A percentile compares a stretch with the other conserved stretches of the same genome.
Evolutionary conservation across 2,113 vertebrate genomes (phyloP).

Genomic region (Melanostigma gelatinosum): DNA sequence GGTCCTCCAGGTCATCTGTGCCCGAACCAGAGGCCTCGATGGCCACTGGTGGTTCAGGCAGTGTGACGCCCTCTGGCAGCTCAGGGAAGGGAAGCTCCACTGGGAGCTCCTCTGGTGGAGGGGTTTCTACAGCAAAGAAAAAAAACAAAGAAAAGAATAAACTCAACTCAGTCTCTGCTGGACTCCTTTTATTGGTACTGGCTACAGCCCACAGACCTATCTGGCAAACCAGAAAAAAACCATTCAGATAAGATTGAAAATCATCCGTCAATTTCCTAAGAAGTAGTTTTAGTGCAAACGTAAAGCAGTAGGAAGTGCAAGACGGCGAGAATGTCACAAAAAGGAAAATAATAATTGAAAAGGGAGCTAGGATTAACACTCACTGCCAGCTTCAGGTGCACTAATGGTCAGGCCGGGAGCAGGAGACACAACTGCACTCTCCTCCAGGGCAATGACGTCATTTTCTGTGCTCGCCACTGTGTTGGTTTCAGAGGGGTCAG

Average conservation of each 20-base stretch:
- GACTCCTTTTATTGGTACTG: slow-evolving; percentile 1
- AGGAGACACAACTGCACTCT: slow-evolving; percentile 49
- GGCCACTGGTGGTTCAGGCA: slow-evolving; percentile 60
- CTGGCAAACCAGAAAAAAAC: not conserved
- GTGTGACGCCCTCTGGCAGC: slow-evolving; percentile 17
- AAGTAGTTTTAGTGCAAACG: not conserved
- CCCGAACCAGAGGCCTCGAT: slow-evolving; percentile 70
- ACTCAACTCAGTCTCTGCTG: not conserved
- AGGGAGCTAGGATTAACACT: slow-evolving; percentile 28
- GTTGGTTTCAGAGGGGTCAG: slow-evolving; percentile 43
- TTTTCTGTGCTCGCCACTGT: slow-evolving; percentile 34
- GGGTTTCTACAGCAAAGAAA: slow-evolving; percentile 24
- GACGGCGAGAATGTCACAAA: not conserved
- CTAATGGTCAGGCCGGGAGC: slow-evolving; percentile 6
- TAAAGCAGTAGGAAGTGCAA: not conserved
- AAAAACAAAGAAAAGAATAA: slow-evolving; percentile 45
- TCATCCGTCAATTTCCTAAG: not conserved
- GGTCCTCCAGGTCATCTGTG: slow-evolving; percentile 25
- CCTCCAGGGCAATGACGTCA: slow-evolving; percentile 71
- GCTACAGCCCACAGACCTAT: not conserved
- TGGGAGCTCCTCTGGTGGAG: slow-evolving; percentile 33
- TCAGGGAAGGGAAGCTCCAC: slow-evolving; percentile 31
- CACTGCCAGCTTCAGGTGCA: slow-evolving; percentile 59
- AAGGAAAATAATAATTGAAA: not conserved
- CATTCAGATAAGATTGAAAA: not conserved